Evolutionary conservation across 53 echinoderm and acorn worm species (phyloP), one percentile per base, ranked within the genome.

Genomic region (Antedon mediterranea): DNA sequence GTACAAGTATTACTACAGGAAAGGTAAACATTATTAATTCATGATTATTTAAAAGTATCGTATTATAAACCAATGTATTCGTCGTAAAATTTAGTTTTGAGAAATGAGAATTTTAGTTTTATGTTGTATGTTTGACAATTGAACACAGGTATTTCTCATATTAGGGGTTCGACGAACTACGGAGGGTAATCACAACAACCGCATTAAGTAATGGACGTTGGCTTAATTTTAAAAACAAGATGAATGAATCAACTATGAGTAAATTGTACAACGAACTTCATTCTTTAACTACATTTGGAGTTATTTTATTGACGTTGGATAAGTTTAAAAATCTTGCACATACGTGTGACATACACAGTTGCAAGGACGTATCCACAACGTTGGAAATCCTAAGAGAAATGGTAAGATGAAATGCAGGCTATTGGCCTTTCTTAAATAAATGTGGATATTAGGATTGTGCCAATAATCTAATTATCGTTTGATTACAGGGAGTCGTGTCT

Each of bases 91-190:
- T n/a, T n/a, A n/a, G n/a, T n/a, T n/a, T n/a, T n/a, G n/a, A n/a
- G n/a, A n/a, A n/a, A n/a, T 41, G 13, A 41, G 5, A 7, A 13
- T n/a, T n/a, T n/a, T n/a, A n/a, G n/a, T n/a, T n/a, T n/a, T n/a
- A n/a, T n/a, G n/a, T n/a, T n/a, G n/a, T n/a, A n/a, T n/a, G n/a
- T n/a, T n/a, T n/a, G n/a, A n/a, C n/a, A n/a, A n/a, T n/a, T n/a
- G n/a, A n/a, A n/a, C n/a, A n/a, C n/a, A 28, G 29, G 0, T 30
- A 72, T 0, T 30, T 73, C 29, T 14, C 44, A 32, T 71, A 32
- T 0, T 32, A 94, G 94, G 94, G 91, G 3, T 75, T 94, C 0
- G 94, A 94, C 30, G 89, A 91, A 27, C 82, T 90, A 4, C 85
- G 87, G 43, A 85, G 43, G 43, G 84, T 82, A 0, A 86, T 94